Percentiles rank a stretch among this genome's conserved stretches.
phyloP scores from a whole-genome alignment of 2,888 invertebrate species.

The Pilophorus perplexus region DNA sequence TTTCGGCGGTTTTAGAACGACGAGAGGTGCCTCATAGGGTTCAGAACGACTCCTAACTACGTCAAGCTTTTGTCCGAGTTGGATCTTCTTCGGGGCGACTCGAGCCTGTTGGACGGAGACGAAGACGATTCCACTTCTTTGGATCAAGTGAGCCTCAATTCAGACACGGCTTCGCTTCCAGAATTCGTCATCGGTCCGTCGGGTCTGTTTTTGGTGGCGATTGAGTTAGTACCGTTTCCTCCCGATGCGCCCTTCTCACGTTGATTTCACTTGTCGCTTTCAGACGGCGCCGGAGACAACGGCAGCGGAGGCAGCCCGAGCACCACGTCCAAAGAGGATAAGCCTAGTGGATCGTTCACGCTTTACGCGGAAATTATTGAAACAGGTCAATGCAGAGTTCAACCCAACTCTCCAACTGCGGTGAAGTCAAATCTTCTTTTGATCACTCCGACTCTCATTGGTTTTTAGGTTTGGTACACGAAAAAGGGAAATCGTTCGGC shows the following conservation, averaged over 20 bases:
- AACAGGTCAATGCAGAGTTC: slow-evolving; percentile 61
- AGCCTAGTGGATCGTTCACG: slow-evolving; percentile 51
- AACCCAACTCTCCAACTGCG: no score
- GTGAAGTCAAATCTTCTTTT: no score
- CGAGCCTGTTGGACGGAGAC: slow-evolving; percentile 53
- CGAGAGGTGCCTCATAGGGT: slow-evolving; percentile 63
- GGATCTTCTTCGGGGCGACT: slow-evolving; percentile 62
- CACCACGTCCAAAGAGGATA: slow-evolving; percentile 35
- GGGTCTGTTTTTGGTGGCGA: background rate
- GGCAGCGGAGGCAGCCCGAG: slow-evolving; percentile 20
- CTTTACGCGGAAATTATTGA: slow-evolving; percentile 64
- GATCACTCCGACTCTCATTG: background rate
- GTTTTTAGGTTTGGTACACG: slow-evolving; percentile 63
- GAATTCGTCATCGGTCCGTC: slow-evolving; percentile 39
- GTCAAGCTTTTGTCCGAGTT: slow-evolving; percentile 69
- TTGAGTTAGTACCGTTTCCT: no score
- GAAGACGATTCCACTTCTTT: slow-evolving; percentile 59
- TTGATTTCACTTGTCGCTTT: background rate
- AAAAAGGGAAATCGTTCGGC: slow-evolving; percentile 81
- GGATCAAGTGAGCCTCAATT: slow-evolving; percentile 57
- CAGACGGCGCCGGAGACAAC: slow-evolving; percentile 7
- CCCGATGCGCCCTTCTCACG: no score
- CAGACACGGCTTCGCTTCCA: slow-evolving; percentile 52
- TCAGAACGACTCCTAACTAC: slow-evolving; percentile 66
- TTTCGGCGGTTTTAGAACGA: slow-evolving; percentile 50